phyloP scores from a whole-genome alignment of 2,113 vertebrate genomes.

The Alexandromys fortis region DNA sequence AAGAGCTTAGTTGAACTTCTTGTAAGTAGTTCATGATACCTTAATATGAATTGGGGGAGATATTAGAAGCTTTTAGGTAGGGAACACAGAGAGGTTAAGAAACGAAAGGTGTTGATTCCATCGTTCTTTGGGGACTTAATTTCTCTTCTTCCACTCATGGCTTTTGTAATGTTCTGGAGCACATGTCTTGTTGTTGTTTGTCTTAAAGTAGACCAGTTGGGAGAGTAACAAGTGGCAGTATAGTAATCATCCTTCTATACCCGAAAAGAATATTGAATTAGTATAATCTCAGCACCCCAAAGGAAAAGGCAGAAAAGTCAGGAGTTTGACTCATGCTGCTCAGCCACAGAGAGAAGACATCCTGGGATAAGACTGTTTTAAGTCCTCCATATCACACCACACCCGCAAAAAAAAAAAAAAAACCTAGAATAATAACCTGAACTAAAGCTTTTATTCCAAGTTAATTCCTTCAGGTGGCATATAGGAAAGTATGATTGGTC shows the following conservation, averaged over 20 bases:
- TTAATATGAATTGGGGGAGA: not conserved
- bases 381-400: not conserved
- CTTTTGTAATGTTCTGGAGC: not conserved
- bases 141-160: not conserved
- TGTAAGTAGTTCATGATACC: constrained; percentile 87
- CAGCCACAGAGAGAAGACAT: not conserved
- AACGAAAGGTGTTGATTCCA: not conserved
- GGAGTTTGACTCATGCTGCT: not conserved
- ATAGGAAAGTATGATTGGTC: constrained; percentile 5
- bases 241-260: constrained; percentile 8
- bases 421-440: not conserved
- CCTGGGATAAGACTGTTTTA: not conserved
- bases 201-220: constrained; percentile 26
- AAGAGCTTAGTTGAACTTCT: constrained; percentile 95
- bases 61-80: constrained; percentile 24
- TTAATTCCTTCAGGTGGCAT: not conserved
- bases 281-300: not conserved
- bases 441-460: not conserved
- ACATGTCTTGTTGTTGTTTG: constrained; percentile 9
- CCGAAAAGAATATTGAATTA: constrained; percentile 6
- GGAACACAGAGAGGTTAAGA: not conserved
- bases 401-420: not conserved
- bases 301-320: not conserved
- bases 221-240: not conserved
- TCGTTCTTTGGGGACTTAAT: constrained; percentile 19